Conservation (phyloP, 2,113 vertebrate genomes). For the Xyliphius kryptos region DNA sequence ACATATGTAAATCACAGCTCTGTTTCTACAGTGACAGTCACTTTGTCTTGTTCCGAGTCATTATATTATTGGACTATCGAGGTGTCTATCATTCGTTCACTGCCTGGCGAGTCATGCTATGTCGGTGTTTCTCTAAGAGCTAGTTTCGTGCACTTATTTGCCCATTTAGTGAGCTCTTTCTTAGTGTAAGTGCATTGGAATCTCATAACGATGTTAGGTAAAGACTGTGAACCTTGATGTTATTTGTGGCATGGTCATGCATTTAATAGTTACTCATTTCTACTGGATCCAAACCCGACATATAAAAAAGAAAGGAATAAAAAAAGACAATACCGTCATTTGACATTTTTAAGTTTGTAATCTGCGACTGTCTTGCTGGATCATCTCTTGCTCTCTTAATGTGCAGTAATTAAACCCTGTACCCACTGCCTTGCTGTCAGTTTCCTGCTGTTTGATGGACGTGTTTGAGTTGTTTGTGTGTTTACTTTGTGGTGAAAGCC, state of each 20-base stretch:
- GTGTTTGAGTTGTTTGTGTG: slow-evolving; percentile 90
- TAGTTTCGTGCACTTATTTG: slow-evolving; percentile 89
- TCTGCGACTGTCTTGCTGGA: slow-evolving; percentile 73
- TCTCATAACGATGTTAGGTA: slow-evolving; percentile 88
- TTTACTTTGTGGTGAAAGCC: slow-evolving; percentile 83
- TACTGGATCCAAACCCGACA: slow-evolving; percentile 62
- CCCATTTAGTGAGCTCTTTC: slow-evolving; percentile 86
- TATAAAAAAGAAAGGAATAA: slow-evolving; percentile 20
- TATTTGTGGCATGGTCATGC: slow-evolving; percentile 97
- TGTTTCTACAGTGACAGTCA: slow-evolving; percentile 48
- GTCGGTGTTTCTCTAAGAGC: slow-evolving; percentile 75
- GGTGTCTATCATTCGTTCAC: slow-evolving; percentile 71
- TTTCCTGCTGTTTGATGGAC: slow-evolving; percentile 81
- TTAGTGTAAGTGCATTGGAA: slow-evolving; percentile 92
- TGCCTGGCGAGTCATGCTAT: slow-evolving; percentile 78
- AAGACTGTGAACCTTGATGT: slow-evolving; percentile 84
- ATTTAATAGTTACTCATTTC: slow-evolving; percentile 80
- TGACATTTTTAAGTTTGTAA: slow-evolving; percentile 59
- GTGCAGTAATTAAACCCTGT: slow-evolving; percentile 83
- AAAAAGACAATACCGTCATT: slow-evolving; percentile 44
- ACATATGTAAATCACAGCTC: neutral
- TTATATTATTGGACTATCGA: slow-evolving; percentile 67
- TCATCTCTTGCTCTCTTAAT: slow-evolving; percentile 77
- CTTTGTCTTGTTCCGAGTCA: slow-evolving; percentile 69
- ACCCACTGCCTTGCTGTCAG: slow-evolving; percentile 78